These are phyloP conservation scores for Steinernema khuongi DNA, from an alignment of 1,140 invertebrate species.

Conservation along the genomic window DNA sequence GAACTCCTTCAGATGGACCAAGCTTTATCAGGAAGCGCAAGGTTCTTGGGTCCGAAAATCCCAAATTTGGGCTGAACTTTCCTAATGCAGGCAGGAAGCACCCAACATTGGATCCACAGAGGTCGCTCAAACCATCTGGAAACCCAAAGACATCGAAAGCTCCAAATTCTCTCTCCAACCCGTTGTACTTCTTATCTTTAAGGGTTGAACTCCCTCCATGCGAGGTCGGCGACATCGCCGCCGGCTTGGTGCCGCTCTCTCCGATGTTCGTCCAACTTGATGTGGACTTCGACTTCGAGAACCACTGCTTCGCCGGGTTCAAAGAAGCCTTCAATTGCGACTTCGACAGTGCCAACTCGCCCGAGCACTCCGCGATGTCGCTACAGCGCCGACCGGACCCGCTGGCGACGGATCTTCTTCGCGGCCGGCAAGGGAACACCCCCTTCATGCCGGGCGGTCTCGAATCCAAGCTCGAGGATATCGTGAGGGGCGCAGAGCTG, in stretches of 20 bases:
- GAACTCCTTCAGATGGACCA: too few species aligned
- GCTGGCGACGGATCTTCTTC: conserved; percentile 31
- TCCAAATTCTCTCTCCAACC: too few species aligned
- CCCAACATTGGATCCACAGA: too few species aligned
- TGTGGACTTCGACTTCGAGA: not conserved
- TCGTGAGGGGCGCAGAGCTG: conserved; percentile 32
- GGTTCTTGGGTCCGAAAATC: not conserved
- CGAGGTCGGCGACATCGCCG: not conserved
- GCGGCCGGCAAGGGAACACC: conserved; percentile 40
- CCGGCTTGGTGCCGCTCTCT: not conserved
- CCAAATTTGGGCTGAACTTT: not conserved
- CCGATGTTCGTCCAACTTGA: not conserved
- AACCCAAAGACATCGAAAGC: too few species aligned
- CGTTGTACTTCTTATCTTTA: too few species aligned
- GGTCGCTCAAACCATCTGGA: too few species aligned
- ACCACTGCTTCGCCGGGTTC: not conserved
- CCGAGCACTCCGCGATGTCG: not conserved
- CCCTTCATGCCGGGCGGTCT: conserved; percentile 46
- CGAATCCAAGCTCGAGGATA: conserved; percentile 36
- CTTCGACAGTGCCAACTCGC: not conserved
- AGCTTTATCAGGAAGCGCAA: not conserved
- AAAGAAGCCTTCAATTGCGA: not conserved
- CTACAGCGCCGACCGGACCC: conserved; percentile 31
- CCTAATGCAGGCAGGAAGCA: too few species aligned
- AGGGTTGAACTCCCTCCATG: too few species aligned